These are phyloP conservation scores for Linnaemya tessellans DNA, from an alignment of 2,888 invertebrate genomes.

Conservation along the genomic window DNA sequence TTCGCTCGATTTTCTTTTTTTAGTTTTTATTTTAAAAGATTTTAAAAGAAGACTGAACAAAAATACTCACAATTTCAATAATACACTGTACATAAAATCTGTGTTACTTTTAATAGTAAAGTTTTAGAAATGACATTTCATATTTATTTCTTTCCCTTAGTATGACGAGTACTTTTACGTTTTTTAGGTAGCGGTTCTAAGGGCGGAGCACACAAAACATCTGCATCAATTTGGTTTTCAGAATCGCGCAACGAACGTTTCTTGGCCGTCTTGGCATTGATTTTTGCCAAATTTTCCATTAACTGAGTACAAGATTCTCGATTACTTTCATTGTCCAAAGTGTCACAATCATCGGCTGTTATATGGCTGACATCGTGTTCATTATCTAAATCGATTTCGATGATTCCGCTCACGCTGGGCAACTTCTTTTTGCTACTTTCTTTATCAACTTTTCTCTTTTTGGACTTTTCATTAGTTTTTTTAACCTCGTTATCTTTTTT, in stretches of 20 bases:
- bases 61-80: not conserved
- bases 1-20: not conserved
- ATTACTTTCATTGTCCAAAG: conserved; percentile 75
- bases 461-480: conserved; percentile 7
- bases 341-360: conserved; percentile 71
- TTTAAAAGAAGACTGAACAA: too few relatives aligned
- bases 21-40: not conserved
- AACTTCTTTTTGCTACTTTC: conserved; percentile 39
- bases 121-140: conserved; percentile 20
- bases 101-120: not conserved
- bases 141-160: conserved; percentile 52
- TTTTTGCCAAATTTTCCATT: conserved; percentile 77
- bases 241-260: conserved; percentile 74
- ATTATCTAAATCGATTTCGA: conserved; percentile 66
- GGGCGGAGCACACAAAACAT: conserved; percentile 69
- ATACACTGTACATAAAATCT: conserved; percentile 1
- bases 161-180: conserved; percentile 66
- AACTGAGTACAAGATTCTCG: conserved; percentile 75
- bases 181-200: conserved; percentile 71
- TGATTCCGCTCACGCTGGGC: conserved; percentile 9
- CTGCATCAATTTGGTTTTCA: conserved; percentile 67
- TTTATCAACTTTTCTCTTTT: conserved; percentile 35
- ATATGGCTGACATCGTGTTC: conserved; percentile 46
- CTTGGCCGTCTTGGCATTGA: conserved; percentile 76
- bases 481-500: conserved; percentile 11